Conservation (phyloP, 2,113 vertebrate species). For the Antechinus flavipes region DNA sequence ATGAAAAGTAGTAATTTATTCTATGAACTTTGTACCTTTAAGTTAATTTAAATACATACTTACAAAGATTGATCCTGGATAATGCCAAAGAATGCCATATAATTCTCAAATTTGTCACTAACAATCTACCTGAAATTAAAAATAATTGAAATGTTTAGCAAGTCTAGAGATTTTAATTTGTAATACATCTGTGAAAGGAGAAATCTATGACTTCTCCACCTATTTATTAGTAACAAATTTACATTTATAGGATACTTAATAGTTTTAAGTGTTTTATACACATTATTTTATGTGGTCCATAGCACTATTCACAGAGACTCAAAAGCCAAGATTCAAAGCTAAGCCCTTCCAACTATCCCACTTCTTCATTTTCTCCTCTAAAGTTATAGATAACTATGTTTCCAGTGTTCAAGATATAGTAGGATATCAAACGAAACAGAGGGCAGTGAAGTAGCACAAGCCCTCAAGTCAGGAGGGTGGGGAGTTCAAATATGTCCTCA, state of each 20-base stretch:
- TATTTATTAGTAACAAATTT: conserved; percentile 19
- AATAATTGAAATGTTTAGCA: conserved; percentile 55
- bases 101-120: conserved; percentile 97
- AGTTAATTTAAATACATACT: conserved; percentile 74
- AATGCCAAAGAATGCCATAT: conserved; percentile 97
- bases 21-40: conserved; percentile 26
- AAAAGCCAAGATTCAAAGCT: neutral
- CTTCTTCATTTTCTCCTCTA: neutral
- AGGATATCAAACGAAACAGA: neutral
- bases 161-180: conserved; percentile 29
- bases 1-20: conserved; percentile 25
- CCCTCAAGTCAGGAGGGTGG: too few species aligned
- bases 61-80: conserved; percentile 95
- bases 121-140: conserved; percentile 87
- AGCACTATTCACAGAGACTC: neutral
- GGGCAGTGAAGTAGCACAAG: too few species aligned
- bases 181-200: neutral
- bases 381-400: neutral
- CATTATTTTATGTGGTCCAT: neutral
- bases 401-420: neutral
- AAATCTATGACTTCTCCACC: conserved; percentile 1
- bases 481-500: too few species aligned
- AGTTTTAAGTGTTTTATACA: neutral
- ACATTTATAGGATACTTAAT: neutral
- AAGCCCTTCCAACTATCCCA: neutral